Conservation (phyloP, 2,888 invertebrate species). For the Callinectes sapidus region DNA sequence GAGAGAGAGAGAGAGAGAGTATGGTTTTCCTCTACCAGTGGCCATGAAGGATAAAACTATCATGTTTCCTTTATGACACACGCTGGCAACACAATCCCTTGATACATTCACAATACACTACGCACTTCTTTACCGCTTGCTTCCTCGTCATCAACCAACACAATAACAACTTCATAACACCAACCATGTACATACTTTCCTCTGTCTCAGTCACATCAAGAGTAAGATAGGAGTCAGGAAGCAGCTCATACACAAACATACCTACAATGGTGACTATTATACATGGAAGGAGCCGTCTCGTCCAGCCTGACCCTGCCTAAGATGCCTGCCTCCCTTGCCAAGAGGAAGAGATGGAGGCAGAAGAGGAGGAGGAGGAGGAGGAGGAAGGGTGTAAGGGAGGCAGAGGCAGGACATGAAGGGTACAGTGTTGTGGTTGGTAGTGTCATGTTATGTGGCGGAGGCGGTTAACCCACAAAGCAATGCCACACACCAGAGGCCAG, state of each 20-base stretch:
- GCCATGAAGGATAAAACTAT: neutral
- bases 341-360: neutral
- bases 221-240: neutral
- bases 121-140: neutral
- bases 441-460: neutral
- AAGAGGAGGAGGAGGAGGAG: too few relatives aligned
- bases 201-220: neutral
- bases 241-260: neutral
- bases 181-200: too few relatives aligned
- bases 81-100: neutral
- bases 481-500: neutral
- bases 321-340: neutral
- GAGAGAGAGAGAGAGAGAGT: neutral
- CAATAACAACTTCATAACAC: neutral
- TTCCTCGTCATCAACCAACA: neutral
- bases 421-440: neutral
- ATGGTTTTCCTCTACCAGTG: neutral
- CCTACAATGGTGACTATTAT: neutral
- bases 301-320: neutral
- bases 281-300: neutral
- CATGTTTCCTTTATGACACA: neutral
- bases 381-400: neutral
- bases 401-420: neutral
- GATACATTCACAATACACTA: neutral
- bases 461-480: conserved; percentile 1